Percentiles rank a stretch among this genome's conserved stretches.
Evolutionary conservation across 2,113 vertebrate genomes (phyloP).

Genomic region (Bufo bufo): DNA sequence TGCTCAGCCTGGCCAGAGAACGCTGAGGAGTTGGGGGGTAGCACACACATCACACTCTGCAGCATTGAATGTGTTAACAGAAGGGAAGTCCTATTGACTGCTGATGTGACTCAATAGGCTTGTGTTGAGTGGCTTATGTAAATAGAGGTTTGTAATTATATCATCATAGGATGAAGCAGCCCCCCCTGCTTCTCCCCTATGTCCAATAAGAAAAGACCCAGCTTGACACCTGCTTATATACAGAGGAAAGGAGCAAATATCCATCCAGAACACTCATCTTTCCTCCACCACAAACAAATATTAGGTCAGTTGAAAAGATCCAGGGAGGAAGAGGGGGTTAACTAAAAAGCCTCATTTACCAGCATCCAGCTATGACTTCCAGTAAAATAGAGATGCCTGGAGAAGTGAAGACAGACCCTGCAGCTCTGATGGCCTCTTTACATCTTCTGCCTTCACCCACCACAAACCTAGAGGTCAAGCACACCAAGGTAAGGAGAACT

Average conservation of each 20-base stretch:
- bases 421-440: constrained; percentile 94
- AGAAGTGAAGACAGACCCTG: constrained; percentile 91
- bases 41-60: constrained; percentile 7
- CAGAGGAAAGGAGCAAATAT: constrained; percentile 79
- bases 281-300: constrained; percentile 62
- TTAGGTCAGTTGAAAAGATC: constrained; percentile 63
- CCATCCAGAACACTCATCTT: constrained; percentile 75
- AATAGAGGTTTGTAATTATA: constrained; percentile 79
- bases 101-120: constrained; percentile 57
- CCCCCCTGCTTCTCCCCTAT: constrained; percentile 76
- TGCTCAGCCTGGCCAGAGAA: not conserved
- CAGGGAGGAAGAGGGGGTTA: constrained; percentile 59
- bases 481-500: constrained; percentile 87
- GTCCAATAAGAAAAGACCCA: constrained; percentile 89
- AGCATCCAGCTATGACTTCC: constrained; percentile 85
- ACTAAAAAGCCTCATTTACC: constrained; percentile 17
- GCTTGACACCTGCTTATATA: constrained; percentile 98
- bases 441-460: constrained; percentile 93
- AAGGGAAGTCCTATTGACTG: constrained; percentile 46
- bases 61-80: constrained; percentile 45
- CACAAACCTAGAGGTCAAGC: constrained; percentile 94
- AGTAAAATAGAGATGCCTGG: constrained; percentile 93
- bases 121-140: constrained; percentile 74
- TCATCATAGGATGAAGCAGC: constrained; percentile 78
- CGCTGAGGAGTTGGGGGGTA: constrained; percentile 8